Percentiles rank a stretch among this genome's conserved stretches.
Conservation (phyloP, 2,113 vertebrate genomes). For the Brachypteracias leptosomus region DNA sequence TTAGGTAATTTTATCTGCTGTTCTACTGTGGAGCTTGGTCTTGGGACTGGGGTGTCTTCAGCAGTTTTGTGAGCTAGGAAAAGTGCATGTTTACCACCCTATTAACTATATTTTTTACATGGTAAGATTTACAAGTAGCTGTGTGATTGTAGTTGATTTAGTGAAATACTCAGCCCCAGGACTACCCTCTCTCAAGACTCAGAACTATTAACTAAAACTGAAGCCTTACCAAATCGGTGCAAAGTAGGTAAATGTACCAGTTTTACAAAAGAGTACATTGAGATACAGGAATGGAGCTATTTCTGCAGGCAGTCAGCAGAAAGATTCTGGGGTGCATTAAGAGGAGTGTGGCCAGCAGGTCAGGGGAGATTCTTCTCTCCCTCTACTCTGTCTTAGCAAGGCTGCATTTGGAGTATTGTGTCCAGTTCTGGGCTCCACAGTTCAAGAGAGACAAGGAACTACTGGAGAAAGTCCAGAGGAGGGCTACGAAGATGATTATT, state of each 20-base stretch:
- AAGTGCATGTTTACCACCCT: not conserved
- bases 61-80: not conserved
- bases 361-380: too few relatives aligned
- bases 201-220: not conserved
- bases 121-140: not conserved
- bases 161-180: not conserved
- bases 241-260: not conserved
- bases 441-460: not conserved
- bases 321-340: not conserved
- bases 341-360: too few relatives aligned
- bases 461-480: not conserved
- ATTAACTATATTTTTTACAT: not conserved
- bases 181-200: not conserved
- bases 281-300: not conserved
- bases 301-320: not conserved
- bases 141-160: not conserved
- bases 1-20: not conserved
- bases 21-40: not conserved
- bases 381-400: too few relatives aligned
- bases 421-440: not conserved
- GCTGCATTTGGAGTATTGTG: not conserved
- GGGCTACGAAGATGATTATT: not conserved
- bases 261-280: not conserved
- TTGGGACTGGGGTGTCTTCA: accelerated
- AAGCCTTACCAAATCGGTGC: not conserved